Evolutionary conservation across 2,888 invertebrate species (phyloP).

Genomic region (Hemistola chrysoprasaria): DNA sequence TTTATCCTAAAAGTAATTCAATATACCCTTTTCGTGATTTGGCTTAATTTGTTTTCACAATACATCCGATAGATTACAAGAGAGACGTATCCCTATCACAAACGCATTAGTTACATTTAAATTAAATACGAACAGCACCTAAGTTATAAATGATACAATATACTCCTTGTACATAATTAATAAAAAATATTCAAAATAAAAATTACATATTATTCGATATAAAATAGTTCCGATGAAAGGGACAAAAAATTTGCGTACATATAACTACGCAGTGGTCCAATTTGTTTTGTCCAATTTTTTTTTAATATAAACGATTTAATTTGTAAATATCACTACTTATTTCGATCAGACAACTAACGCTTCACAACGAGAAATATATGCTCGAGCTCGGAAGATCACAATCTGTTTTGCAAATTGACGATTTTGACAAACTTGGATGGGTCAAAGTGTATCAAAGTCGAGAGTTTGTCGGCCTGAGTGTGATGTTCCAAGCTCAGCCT

Average conservation of each 20-base stretch:
- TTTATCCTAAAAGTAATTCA: constrained; percentile 75
- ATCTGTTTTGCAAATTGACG: neutral
- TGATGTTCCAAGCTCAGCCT: constrained; percentile 34
- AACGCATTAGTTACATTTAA: constrained; percentile 68
- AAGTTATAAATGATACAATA: constrained; percentile 68
- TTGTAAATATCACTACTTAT: constrained; percentile 60
- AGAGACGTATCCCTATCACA: constrained; percentile 73
- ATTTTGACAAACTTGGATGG: no score
- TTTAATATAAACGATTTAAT: constrained; percentile 42
- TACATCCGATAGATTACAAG: constrained; percentile 67
- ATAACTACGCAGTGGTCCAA: constrained; percentile 69
- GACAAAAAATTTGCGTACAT: constrained; percentile 64
- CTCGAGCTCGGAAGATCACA: constrained; percentile 27
- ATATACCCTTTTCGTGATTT: constrained; percentile 79
- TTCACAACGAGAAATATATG: constrained; percentile 59
- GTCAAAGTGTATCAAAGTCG: no score
- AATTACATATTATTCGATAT: constrained; percentile 50
- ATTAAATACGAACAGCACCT: constrained; percentile 78
- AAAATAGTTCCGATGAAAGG: constrained; percentile 56
- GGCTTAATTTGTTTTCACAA: constrained; percentile 60
- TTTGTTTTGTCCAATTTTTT: no score
- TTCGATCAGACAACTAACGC: constrained; percentile 65
- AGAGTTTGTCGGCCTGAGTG: neutral
- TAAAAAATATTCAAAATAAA: constrained; percentile 66
- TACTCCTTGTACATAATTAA: constrained; percentile 59